A percentile compares a stretch with the other conserved stretches of the same genome.
These are phyloP conservation scores for Embidobia sp. DNA, from an alignment of 2,888 invertebrate species.

Conservation along the genomic window DNA sequence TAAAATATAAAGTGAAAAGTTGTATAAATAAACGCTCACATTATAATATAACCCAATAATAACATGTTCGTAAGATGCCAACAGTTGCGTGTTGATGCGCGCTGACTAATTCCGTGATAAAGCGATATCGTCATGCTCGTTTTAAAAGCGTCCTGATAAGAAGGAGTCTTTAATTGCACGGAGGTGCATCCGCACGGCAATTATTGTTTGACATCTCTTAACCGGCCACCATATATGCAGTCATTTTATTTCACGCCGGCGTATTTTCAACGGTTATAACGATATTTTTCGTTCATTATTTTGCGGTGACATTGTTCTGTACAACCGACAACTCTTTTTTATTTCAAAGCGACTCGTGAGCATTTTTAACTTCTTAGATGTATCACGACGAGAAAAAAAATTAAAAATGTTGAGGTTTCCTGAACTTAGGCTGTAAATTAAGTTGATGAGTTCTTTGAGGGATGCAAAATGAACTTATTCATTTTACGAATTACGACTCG, in stretches of 20 bases:
- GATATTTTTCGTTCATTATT: constrained; percentile 45
- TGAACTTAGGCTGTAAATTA: constrained; percentile 21
- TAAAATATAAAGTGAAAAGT: no score
- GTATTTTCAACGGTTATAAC: constrained; percentile 44
- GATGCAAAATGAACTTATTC: no score
- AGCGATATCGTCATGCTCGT: constrained; percentile 50
- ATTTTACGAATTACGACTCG: no score
- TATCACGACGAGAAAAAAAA: constrained; percentile 7
- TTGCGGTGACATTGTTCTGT: constrained; percentile 47
- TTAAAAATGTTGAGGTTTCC: constrained; percentile 22
- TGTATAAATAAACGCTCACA: no score
- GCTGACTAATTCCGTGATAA: constrained; percentile 61
- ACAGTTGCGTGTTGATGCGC: constrained; percentile 29
- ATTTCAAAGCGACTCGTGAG: constrained; percentile 8
- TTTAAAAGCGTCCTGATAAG: constrained; percentile 58
- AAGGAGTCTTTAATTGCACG: constrained; percentile 53
- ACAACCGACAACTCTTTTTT: no score
- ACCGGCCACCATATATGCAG: constrained; percentile 17
- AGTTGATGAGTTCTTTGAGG: constrained; percentile 25
- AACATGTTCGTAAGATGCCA: constrained; percentile 10
- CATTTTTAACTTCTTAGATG: constrained; percentile 17
- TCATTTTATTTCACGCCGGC: constrained; percentile 39
- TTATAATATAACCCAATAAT: no score
- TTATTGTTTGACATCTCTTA: constrained; percentile 50
- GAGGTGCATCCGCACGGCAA: constrained; percentile 41